phyloP scores from a whole-genome alignment of 2,113 vertebrate genomes.

The Seriola rivoliana region DNA sequence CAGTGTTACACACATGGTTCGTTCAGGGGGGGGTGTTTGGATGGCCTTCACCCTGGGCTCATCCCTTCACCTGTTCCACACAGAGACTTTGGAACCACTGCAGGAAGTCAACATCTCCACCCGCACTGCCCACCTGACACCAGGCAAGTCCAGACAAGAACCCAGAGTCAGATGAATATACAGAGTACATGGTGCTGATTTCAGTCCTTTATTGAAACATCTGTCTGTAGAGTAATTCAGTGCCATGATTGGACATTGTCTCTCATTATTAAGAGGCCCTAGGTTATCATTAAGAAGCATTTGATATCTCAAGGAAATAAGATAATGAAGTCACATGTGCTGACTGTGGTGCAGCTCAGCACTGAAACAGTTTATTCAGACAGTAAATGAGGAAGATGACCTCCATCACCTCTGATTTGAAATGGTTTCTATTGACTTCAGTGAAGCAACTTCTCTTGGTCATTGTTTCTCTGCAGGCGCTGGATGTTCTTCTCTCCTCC shows the following conservation, averaged over 20 bases:
- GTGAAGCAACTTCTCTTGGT: not conserved
- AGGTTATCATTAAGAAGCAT: too few relatives aligned
- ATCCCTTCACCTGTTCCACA: conserved; percentile 69
- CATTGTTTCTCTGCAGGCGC: not conserved
- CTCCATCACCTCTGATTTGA: not conserved
- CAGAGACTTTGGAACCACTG: conserved; percentile 61
- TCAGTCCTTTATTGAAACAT: not conserved
- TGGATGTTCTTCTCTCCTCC: not conserved
- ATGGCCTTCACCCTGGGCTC: conserved; percentile 62
- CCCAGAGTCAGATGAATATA: not conserved
- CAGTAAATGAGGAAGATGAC: not conserved
- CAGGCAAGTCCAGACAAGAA: conserved; percentile 34
- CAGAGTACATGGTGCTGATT: not conserved
- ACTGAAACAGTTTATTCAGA: not conserved
- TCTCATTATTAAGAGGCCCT: too few relatives aligned
- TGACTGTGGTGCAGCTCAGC: not conserved
- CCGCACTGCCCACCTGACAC: conserved; percentile 32
- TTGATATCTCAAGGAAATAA: not conserved
- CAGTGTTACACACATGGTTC: conserved; percentile 54
- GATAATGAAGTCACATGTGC: not conserved
- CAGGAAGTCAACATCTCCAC: conserved; percentile 67
- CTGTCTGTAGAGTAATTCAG: not conserved
- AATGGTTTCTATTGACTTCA: too few relatives aligned
- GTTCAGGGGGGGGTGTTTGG: conserved; percentile 66
- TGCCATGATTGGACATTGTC: too few relatives aligned